Conservation (phyloP, 1,140 invertebrate species). For the Drosophila mauritiana region DNA sequence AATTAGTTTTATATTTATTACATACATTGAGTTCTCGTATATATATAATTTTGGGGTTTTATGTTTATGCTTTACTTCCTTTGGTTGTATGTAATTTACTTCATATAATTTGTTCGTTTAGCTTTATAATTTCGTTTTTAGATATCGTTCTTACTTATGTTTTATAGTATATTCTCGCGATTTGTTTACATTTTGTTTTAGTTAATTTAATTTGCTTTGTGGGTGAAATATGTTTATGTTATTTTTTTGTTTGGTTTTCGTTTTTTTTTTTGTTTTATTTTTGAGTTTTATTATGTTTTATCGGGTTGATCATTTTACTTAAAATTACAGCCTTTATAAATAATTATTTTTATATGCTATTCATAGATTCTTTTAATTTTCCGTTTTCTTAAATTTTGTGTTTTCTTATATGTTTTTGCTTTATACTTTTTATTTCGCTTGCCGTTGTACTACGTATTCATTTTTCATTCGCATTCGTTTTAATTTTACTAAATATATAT, state of each 20-base stretch:
- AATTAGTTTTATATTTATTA: slow-evolving; percentile 82
- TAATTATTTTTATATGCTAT: slow-evolving; percentile 74
- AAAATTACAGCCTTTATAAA: slow-evolving; percentile 85
- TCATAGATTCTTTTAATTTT: slow-evolving; percentile 20
- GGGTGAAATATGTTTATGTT: slow-evolving; percentile 78
- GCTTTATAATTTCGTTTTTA: slow-evolving; percentile 76
- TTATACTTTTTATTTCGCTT: slow-evolving; percentile 81
- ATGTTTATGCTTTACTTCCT: slow-evolving; percentile 51
- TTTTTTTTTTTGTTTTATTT: slow-evolving; percentile 44
- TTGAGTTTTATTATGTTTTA: slow-evolving; percentile 60
- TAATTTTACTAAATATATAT: slow-evolving; percentile 80
- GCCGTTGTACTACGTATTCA: slow-evolving; percentile 80
- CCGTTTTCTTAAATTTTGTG: slow-evolving; percentile 24
- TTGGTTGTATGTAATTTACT: slow-evolving; percentile 52
- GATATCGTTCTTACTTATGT: slow-evolving; percentile 79
- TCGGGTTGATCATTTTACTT: slow-evolving; percentile 69
- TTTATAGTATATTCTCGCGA: slow-evolving; percentile 65
- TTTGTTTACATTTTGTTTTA: slow-evolving; percentile 50
- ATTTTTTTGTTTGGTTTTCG: slow-evolving; percentile 43
- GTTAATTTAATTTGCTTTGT: slow-evolving; percentile 75
- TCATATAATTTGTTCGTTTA: slow-evolving; percentile 58
- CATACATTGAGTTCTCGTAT: slow-evolving; percentile 81
- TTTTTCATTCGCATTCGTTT: slow-evolving; percentile 63
- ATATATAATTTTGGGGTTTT: slow-evolving; percentile 63
- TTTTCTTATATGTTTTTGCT: slow-evolving; percentile 66